phyloP scores from a whole-genome alignment of 2,888 invertebrate genomes.

The Prosapia bicincta region DNA sequence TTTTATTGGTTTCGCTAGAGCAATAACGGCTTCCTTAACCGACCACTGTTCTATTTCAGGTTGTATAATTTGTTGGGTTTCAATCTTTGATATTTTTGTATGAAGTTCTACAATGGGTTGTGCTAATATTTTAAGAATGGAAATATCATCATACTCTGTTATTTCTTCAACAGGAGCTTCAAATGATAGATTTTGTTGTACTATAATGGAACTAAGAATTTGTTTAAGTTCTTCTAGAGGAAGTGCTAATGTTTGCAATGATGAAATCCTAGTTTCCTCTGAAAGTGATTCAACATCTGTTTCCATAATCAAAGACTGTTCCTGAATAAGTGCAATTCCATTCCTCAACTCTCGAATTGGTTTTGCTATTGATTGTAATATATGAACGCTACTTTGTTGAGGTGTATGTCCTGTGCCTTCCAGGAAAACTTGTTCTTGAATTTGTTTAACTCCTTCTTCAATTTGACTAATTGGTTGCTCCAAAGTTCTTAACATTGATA shows the following conservation, averaged over 20 bases:
- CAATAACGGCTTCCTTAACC: constrained; percentile 39
- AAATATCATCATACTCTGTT: constrained; percentile 39
- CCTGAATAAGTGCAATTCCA: constrained; percentile 51
- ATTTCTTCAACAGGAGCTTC: constrained; percentile 19
- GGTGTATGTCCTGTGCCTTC: constrained; percentile 18
- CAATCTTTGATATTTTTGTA: constrained; percentile 41
- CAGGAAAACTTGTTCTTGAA: constrained; percentile 33
- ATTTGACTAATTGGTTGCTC: constrained; percentile 41
- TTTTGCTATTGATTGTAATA: constrained; percentile 33
- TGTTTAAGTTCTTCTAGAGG: constrained; percentile 42
- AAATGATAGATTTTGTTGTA: constrained; percentile 33
- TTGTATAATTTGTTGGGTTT: constrained; percentile 41
- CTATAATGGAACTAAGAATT: constrained; percentile 39
- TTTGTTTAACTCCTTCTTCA: constrained; percentile 30
- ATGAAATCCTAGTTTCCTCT: constrained; percentile 14
- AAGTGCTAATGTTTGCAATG: constrained; percentile 39
- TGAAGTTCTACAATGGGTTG: constrained; percentile 50
- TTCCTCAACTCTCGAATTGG: constrained; percentile 43
- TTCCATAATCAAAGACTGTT: constrained; percentile 50
- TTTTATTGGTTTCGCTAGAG: constrained; percentile 40
- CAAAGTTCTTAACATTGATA: constrained; percentile 38
- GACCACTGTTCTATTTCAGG: constrained; percentile 43
- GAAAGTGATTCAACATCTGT: constrained; percentile 46
- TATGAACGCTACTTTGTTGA: constrained; percentile 5
- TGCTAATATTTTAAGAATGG: constrained; percentile 44